Base-by-base conservation (phyloP, 2,888 invertebrate genomes). In the Hypena proboscidalis region DNA sequence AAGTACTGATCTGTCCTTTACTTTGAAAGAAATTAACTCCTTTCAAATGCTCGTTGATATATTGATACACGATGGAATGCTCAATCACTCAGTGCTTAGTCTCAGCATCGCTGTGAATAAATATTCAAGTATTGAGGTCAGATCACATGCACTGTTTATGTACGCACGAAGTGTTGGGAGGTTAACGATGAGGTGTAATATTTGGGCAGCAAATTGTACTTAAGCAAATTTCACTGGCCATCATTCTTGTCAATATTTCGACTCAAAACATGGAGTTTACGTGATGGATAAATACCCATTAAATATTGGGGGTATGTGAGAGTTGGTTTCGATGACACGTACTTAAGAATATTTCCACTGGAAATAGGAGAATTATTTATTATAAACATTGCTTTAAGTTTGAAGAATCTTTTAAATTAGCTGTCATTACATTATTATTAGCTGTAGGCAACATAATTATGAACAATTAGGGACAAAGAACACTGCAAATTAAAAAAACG, bases 81-180 rank as follows among this genome's bases (percentile, higher is more conserved):
- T 14, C 15, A 15, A 5, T 35, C 20, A 61, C 64, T 67, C 52
- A 71, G 70, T 61, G 71, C 63, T 61, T 69, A 70, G 65, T 74
- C 67, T 38, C 31, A 30, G 39, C 35, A 35, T 41, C 66, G 68
- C 61, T 65, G 67, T 76, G 75, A 77, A 83, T 83, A 82, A 72
- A 77, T 77, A 77, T 77, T 70, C 69, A 66, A 69, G 73, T 68
- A 85, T 83, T 83, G 82, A 80, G 86, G 86, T 84, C 86, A 83
- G 60, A 79, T 80, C 80, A 77, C 69, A 61, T 74, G 74, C 71
- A 71, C 74, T 74, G 75, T 75, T 74, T 80, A 74, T 71, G 70
- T 67, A 77, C 70, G 63, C 74, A 73, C 77, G 70, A 68, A 75
- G 72, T 74, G 64, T 67, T 65, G 49, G 60, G 70, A 63, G 65